Conservation (phyloP, 2,888 invertebrate species). For the Cartodere bifasciata region DNA sequence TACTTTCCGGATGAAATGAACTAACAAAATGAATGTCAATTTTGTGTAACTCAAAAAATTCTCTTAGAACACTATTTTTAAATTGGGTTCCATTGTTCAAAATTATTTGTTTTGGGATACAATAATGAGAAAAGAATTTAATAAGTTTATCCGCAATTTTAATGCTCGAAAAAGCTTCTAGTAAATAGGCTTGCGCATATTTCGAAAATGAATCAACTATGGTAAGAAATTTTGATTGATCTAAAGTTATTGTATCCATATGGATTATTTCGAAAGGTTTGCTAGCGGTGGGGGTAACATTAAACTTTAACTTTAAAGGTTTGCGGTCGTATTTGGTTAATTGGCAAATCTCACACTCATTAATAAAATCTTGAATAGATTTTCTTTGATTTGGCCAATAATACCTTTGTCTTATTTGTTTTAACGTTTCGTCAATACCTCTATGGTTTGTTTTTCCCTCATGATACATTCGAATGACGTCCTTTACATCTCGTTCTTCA, state of each 20-base stretch:
- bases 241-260: no score
- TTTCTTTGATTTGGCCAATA: slow-evolving; percentile 10
- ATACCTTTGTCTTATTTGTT: slow-evolving; percentile 6
- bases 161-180: background rate
- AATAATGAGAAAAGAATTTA: slow-evolving; percentile 9
- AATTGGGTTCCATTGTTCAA: slow-evolving; percentile 6
- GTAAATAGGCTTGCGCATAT: slow-evolving; percentile 4
- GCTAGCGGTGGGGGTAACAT: no score
- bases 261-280: no score
- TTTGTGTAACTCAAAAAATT: slow-evolving; percentile 5
- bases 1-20: slow-evolving; percentile 3
- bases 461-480: slow-evolving; percentile 9
- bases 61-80: slow-evolving; percentile 2
- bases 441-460: slow-evolving; percentile 14
- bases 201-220: no score
- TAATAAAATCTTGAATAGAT: slow-evolving; percentile 9
- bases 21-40: slow-evolving; percentile 6
- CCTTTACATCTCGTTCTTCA: slow-evolving; percentile 1
- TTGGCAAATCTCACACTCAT: no score
- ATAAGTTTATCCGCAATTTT: slow-evolving; percentile 5
- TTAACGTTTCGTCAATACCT: no score
- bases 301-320: slow-evolving; percentile 7
- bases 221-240: slow-evolving; percentile 6
- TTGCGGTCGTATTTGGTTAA: slow-evolving; percentile 9
- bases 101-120: slow-evolving; percentile 7